Percentiles rank a stretch among this genome's conserved stretches.
phyloP scores from a whole-genome alignment of 1,140 invertebrate genomes.

The Conus ventricosus region DNA sequence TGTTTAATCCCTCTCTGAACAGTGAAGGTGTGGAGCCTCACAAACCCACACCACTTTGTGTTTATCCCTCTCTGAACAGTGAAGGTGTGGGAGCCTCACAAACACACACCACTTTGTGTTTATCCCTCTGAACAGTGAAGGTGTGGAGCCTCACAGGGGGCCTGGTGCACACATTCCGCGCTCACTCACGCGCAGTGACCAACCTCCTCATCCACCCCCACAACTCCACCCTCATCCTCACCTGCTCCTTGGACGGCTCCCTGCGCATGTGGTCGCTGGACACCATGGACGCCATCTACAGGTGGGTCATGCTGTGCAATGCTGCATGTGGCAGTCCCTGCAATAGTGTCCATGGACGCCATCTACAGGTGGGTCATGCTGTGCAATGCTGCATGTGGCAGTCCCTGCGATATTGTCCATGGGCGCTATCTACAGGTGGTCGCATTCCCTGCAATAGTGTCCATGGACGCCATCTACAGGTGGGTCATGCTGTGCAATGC shows the following conservation, averaged over 20 bases:
- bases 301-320: slow-evolving; percentile 47
- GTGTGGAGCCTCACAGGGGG: slow-evolving; percentile 71
- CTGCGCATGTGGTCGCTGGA: slow-evolving; percentile 73
- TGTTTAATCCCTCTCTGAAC: no score
- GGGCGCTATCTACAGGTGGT: slow-evolving; percentile 70
- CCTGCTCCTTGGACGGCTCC: slow-evolving; percentile 71
- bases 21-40: no score
- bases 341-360: slow-evolving; percentile 70
- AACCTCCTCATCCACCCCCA: slow-evolving; percentile 68
- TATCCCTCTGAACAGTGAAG: slow-evolving; percentile 61
- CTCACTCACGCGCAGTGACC: slow-evolving; percentile 71
- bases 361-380: slow-evolving; percentile 65
- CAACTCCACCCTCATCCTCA: slow-evolving; percentile 66
- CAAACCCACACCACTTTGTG: no score
- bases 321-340: slow-evolving; percentile 69
- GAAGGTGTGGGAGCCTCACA: no score
- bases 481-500: no score
- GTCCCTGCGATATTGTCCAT: slow-evolving; percentile 64
- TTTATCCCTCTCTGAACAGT: no score
- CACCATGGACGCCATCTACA: slow-evolving; percentile 71
- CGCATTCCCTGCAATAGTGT: no score
- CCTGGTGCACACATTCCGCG: slow-evolving; percentile 71
- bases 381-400: not conserved
- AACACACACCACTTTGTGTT: no score
- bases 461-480: no score